phyloP scores from a whole-genome alignment of 2,113 vertebrate species.

The Pseudopodoces humilis region DNA sequence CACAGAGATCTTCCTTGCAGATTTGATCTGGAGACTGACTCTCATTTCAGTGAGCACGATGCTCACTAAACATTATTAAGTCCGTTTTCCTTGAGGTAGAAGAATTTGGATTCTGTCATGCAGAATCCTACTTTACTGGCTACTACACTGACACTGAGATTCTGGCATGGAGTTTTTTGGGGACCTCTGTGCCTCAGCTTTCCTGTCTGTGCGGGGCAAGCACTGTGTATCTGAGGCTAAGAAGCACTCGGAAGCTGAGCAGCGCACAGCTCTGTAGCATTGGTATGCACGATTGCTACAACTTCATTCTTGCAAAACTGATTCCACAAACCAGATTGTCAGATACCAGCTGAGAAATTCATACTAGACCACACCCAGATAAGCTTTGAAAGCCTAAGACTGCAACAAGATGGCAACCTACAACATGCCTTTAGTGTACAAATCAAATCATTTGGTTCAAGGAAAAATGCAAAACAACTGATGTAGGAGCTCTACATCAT shows the following conservation, averaged over 20 bases:
- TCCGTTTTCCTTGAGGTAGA: background rate
- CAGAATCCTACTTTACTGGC: background rate
- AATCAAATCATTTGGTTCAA: background rate
- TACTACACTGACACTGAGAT: background rate
- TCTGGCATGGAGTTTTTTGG: background rate
- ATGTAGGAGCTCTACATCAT: background rate
- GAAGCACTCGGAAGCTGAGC: background rate
- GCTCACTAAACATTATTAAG: background rate
- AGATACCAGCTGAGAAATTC: constrained; percentile 53
- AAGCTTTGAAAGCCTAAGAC: background rate
- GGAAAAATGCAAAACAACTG: background rate
- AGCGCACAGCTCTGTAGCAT: background rate
- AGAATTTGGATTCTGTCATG: background rate
- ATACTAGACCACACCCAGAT: constrained; percentile 46
- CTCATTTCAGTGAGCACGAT: background rate
- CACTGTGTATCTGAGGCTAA: background rate
- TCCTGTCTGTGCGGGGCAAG: background rate
- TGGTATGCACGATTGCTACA: background rate
- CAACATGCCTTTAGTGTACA: background rate
- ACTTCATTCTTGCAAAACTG: constrained; percentile 52
- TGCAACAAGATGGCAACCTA: background rate
- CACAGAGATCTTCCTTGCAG: background rate
- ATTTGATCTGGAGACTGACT: background rate
- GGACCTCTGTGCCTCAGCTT: background rate
- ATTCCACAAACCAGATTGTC: constrained; percentile 55